Evolutionary conservation across 2,113 vertebrate species (phyloP), one percentile per base, ranked within the genome.

Genomic region (Microtus richardsoni): DNA sequence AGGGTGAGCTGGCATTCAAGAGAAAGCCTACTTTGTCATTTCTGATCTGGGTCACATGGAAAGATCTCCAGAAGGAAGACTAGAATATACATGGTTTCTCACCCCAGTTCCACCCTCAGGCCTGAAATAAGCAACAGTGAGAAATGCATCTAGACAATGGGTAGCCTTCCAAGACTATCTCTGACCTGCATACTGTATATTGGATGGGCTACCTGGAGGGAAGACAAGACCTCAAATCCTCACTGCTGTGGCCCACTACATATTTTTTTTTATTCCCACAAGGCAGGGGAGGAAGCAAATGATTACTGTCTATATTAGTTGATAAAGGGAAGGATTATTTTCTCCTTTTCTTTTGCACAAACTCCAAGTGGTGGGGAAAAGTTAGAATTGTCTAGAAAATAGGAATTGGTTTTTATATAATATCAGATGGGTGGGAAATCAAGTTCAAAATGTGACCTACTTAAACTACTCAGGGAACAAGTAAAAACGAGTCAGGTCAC

Each of bases 361-460:
- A 84, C 41, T 84, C 62, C 6, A 79, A 44, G n/a, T 54, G 68
- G 41, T 64, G 0, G 10, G 36, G 54, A 54, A 83, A 86, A 78
- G 28, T 74, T 0, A 24, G 60, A 79, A 94, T 64, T 93, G 44
- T 91, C 44, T 33, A 82, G 62, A 92, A 93, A 90, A 80, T 94
- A 96, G 95, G 88, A 95, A 93, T 95, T 91, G 73, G 54, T 96
- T 91, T 49, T 96, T 95, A 95, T 93, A 95, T 66, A 91, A 93
- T 96, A 89, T 75, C n/a, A 88, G 74, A 52, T 96, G 52, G 85
- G 49, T 93, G 92, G 93, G 86, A 97, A 97, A 96, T 96, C 91
- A 95, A 86, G 95, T 95, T 92, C 60, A 95, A 96, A 97, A 75
- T 80, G 78, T 97, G 95, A 95, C 96, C 97, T 97, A 96, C 84